These are phyloP conservation scores for Hyperoplus immaculatus DNA, from an alignment of 2,797 vertebrate species.

Conservation along the genomic window DNA sequence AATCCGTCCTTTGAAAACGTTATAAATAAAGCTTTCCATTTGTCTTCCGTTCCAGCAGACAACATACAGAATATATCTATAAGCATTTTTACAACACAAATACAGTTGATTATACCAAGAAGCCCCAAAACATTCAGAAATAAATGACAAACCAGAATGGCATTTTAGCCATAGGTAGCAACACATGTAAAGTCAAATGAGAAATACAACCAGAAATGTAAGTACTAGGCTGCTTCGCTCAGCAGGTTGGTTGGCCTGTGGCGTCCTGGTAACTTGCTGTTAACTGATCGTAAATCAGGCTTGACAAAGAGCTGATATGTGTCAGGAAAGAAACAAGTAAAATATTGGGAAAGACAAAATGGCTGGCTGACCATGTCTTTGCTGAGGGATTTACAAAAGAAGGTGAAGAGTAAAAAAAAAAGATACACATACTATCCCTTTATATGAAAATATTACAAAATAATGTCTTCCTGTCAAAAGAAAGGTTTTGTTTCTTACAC, in stretches of 20 bases:
- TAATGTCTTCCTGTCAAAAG: neutral
- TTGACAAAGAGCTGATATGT: slow-evolving; percentile 16
- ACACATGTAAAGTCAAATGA: slow-evolving; percentile 10
- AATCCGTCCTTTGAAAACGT: slow-evolving; percentile 38
- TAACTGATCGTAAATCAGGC: slow-evolving; percentile 23
- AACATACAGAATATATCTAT: slow-evolving; percentile 41
- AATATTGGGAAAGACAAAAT: slow-evolving; percentile 47
- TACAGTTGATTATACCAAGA: slow-evolving; percentile 52
- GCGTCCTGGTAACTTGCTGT: slow-evolving; percentile 53
- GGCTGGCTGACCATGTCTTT: slow-evolving; percentile 83
- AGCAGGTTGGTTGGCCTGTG: slow-evolving; percentile 91
- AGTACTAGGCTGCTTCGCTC: slow-evolving; percentile 66
- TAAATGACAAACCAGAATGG: neutral
- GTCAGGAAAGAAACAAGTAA: slow-evolving; percentile 13
- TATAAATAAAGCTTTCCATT: slow-evolving; percentile 65
- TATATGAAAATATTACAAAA: neutral
- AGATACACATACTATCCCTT: neutral
- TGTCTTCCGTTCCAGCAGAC: slow-evolving; percentile 62
- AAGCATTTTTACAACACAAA: slow-evolving; percentile 29
- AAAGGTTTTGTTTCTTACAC: neutral
- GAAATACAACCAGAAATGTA: neutral
- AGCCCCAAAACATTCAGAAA: slow-evolving; percentile 48
- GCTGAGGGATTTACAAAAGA: slow-evolving; percentile 4
- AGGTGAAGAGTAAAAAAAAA: neutral
- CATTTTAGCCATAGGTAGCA: neutral